Base-by-base conservation (phyloP, 2,888 invertebrate species). In the Trichopria drosophilae region DNA sequence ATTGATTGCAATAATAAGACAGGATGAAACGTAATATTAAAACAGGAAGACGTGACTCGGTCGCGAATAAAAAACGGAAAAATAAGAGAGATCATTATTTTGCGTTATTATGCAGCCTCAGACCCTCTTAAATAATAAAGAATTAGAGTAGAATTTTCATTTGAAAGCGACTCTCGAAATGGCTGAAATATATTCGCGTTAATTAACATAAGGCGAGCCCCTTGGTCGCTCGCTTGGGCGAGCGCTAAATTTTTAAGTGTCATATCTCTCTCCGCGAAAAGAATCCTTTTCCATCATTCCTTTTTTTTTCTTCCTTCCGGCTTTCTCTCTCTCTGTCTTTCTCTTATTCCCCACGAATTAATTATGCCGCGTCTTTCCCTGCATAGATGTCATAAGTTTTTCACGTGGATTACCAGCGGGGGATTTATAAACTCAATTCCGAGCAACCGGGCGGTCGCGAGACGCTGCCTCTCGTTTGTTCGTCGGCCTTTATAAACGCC, bases 381-480 rank as follows among this genome's bases (percentile, higher is more conserved):
- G 44, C 39, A 46, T 32, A 46, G 49, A 9, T 49, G 39, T 48
- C 40, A 6, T 9, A 40, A 41, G 34, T 48, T 48, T 49, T 43
- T 37, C 36, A 23, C 42, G 22, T 19, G 34, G 10, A 45, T 50
- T 42, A 36, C 34, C 39, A 23, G 18, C 29, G 35, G 29, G 28
- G 24, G 42, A 50, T 53, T 53, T 53, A 50, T 53, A 53, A 50
- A 53, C 35, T 41, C 42, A 50, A 43, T 53, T 53, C 32, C 29
- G 20, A 6, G 5, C 9, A 19, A 12, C 20, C 7, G 19, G 7
- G 13, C 23, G 40, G 24, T 44, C 29, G 31, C 15, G 7, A 13
- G 28, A 18, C 13, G 29, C 16, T 15, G 15, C 40, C 20, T 40
- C 36, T 44, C 49, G 41, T 53, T 49, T 45, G 41, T 35, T 31